Evolutionary conservation across 2,888 invertebrate species (phyloP), one percentile per base, ranked within the genome.

Genomic region (Cantharis nigra): DNA sequence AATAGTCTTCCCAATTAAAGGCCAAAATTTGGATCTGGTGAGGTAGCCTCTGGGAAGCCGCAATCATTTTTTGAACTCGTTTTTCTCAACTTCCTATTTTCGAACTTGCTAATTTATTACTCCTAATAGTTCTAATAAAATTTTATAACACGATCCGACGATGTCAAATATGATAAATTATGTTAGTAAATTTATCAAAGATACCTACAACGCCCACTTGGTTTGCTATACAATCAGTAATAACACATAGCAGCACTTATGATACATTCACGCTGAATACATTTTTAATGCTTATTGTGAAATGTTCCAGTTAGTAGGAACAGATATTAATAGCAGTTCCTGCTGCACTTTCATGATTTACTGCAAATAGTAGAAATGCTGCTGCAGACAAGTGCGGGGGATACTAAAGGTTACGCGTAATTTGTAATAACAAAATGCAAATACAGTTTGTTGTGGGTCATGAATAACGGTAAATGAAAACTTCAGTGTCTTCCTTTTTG

Each of bases 251-350:
- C 65, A 65, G 23, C 49, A 49, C 49, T 49, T 67, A 78, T 78
- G 49, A 69, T 63, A 33, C 72, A 72, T 72, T 69, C 72, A 78
- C 80, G 78, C 80, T 80, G 79, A 75, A 77, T 70, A 75, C 63
- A 76, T 77, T 83, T 82, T 82, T 83, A 81, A 77, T 74, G 78
- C 75, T 76, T 77, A 80, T 80, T 78, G 78, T 78, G 72, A 73
- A 74, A 76, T 82, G 83, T 84, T 83, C 84, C 83, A 84, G 83
- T 84, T 84, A 83, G 82, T 83, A 83, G 82, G 81, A 77, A 79
- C 78, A 79, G 80, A 83, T 84, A 84, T 84, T 84, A 84, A 83
- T 84, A 80, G 81, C 82, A 79, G 83, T 83, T 78, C 77, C 80
- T 80, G 80, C 81, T 81, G 81, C 80, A 78, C 76, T 78, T 75